These are phyloP conservation scores for Erebia aethiops DNA, from an alignment of 2,888 invertebrate genomes.

Conservation along the genomic window DNA sequence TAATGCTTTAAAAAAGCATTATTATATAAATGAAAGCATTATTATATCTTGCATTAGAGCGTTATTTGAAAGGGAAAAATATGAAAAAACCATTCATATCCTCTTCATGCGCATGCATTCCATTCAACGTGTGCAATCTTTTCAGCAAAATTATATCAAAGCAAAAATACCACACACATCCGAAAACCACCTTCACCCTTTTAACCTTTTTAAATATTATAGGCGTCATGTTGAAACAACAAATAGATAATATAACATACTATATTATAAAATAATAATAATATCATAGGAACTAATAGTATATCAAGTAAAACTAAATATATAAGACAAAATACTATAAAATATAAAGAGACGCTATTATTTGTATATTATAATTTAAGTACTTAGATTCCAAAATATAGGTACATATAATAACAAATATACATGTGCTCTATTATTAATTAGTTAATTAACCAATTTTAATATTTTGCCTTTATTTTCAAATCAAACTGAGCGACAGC, in stretches of 20 bases:
- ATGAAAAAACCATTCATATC: background rate
- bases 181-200: constrained; percentile 7
- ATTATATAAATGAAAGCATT: no score
- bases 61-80: background rate
- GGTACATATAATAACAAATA: background rate
- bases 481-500: constrained; percentile 23
- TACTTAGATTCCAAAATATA: no score
- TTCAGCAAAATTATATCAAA: background rate
- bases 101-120: constrained; percentile 34
- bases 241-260: background rate
- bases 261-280: background rate
- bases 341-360: no score
- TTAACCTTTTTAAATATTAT: background rate
- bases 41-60: background rate
- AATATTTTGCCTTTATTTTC: constrained; percentile 3
- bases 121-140: constrained; percentile 2
- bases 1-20: no score
- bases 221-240: background rate
- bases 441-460: background rate
- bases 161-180: constrained; percentile 15
- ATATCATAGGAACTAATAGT: background rate
- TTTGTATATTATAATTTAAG: no score
- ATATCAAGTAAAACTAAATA: background rate
- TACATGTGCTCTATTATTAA: background rate
- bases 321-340: background rate